Evolutionary conservation across 2,888 invertebrate species (phyloP), one percentile per base, ranked within the genome.

Genomic region (Melinopterus prodromus): DNA sequence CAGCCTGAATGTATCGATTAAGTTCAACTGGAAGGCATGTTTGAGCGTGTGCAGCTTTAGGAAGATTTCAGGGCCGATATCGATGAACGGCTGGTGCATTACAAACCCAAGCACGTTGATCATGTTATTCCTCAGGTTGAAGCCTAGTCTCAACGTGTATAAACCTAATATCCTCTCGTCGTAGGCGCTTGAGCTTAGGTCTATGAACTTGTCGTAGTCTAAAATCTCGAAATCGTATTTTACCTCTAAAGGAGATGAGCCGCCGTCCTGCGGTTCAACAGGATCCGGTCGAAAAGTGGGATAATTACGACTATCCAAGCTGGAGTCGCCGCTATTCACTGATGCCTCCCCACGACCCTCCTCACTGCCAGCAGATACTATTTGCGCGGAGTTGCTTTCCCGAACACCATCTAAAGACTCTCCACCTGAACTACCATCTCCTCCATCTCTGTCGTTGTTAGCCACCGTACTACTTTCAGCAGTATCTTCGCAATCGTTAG

Each of bases 101-200:
- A 76, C 69, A 16, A 53, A 76, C 12, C 76, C 76, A 16, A 76
- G 14, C 16, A 69, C 38, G 16, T 76, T 76, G 16, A 76, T 76
- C 38, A 76, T 37, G 16, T 76, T 76, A 16, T 76, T 69, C 26
- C 69, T 76, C 38, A 76, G 15, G n/a, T 16, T n/a, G n/a, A 12
- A 37, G 6, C 53, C 76, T 53, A 76, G 15, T 53, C 16, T 38
- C 15, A 76, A 16, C 6, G 53, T 69, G 69, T 76, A 76, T 15
- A 76, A 16, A 71, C 71, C 71, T 35, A 71, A 71, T 4, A 71
- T 71, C 12, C 35, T 71, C 16, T 71, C 71, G 6, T 71, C 35
- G 71, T 26, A 71, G 12, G 12, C 12, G 16, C 15, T 16, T 15
- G 71, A 4, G 16, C 35, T 71, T 71, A 71, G 35, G 2, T 71